Percentiles rank a stretch among this genome's conserved stretches.
These are phyloP conservation scores for Regulus satrapa DNA, from an alignment of 2,113 vertebrate species.

Conservation along the genomic window DNA sequence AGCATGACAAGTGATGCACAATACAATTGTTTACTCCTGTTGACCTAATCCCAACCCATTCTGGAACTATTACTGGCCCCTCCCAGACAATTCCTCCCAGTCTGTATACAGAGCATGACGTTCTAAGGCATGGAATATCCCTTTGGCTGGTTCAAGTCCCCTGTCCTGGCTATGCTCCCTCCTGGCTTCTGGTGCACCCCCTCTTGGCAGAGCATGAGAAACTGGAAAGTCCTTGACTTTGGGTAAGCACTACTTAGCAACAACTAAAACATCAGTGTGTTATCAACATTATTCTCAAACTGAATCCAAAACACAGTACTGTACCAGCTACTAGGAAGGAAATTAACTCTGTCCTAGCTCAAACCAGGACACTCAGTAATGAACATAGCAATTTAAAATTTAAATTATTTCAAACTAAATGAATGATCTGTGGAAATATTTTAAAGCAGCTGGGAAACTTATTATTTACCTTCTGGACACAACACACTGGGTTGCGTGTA, in stretches of 20 bases:
- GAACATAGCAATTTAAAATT: neutral
- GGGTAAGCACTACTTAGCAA: neutral
- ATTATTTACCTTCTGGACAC: neutral
- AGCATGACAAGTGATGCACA: neutral
- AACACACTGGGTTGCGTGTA: neutral
- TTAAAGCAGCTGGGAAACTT: neutral
- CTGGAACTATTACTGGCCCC: neutral
- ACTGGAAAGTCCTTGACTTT: neutral
- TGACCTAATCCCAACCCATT: accelerated
- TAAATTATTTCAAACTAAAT: neutral
- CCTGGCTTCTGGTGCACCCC: neutral
- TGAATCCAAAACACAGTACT: neutral
- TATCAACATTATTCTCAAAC: neutral
- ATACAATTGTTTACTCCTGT: neutral
- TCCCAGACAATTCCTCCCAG: neutral
- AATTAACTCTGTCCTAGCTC: neutral
- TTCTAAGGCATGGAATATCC: neutral
- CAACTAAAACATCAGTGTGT: neutral
- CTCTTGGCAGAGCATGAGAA: neutral
- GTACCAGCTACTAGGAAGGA: neutral
- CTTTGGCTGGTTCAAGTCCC: neutral
- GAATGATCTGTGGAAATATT: neutral
- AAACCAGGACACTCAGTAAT: neutral
- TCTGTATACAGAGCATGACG: neutral
- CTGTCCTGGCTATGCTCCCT: neutral